Base-by-base conservation (phyloP, 2,888 invertebrate species). In the Tachina lurida region DNA sequence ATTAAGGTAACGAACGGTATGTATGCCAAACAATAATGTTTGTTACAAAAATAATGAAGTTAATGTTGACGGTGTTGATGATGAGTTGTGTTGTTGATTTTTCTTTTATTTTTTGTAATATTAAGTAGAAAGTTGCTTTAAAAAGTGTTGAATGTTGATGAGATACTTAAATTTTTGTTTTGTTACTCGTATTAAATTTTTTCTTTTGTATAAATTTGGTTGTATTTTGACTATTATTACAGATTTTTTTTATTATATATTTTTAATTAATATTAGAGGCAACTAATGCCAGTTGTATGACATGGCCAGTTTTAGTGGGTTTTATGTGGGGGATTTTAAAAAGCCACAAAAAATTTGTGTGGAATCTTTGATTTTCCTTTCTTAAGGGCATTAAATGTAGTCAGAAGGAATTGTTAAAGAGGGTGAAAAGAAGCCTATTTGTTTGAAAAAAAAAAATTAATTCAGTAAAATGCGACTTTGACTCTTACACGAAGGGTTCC, bases 21-120 rank as follows among this genome's bases (percentile, higher is more conserved):
- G 81, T 82, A 41, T 82, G 85, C 74, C 85, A 85, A 82, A 67
- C 84, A 70, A n/a, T n/a, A n/a, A n/a, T n/a, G n/a, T n/a, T n/a
- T 70, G 45, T 73, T 77, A 73, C 63, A 56, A 70, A 56, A 22
- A 49, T 22, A 49, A 62, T 71, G 47, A 52, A 19, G 58, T 13
- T 65, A 45, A n/a, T 60, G 60, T 15, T 78, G 60, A 45, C 13
- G 49, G 52, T 47, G 81, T 67, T 49, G 58, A 52, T 47, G 76
- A 71, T 67, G 65, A 65, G 31, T 65, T 63, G 41, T 47, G 58
- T 47, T 47, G 58, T 47, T 73, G 58, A 31, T 67, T 76, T 56
- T n/a, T 31, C 8, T 8, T 73, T 47, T 43, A 19, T 1, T 49
- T 56, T 49, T 60, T 49, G 17, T 31, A 31, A 31, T 68, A 54